Percentiles rank a stretch among this genome's conserved stretches.
Evolutionary conservation across 2,797 vertebrate genomes (phyloP).

Genomic region (Notolepis coatsorum): DNA sequence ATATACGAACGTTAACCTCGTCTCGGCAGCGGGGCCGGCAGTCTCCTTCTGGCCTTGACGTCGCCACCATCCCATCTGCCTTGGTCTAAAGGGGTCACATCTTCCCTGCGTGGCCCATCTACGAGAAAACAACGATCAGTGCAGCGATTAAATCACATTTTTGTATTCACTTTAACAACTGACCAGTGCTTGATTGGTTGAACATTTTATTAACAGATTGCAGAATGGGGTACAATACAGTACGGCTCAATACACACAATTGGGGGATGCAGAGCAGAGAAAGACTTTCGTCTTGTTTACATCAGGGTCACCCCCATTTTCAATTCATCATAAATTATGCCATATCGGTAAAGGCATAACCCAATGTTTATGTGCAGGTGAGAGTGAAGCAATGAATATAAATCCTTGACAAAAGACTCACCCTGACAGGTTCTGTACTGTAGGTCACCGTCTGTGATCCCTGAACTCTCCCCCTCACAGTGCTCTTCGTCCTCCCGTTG

Average conservation of each 20-base stretch:
- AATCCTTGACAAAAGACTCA: slow-evolving; percentile 37
- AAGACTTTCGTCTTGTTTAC: too few relatives aligned
- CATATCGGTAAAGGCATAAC: too few relatives aligned
- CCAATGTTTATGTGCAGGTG: too few relatives aligned
- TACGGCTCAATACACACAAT: too few relatives aligned
- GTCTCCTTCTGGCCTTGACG: slow-evolving; percentile 59
- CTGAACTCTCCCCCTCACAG: slow-evolving; percentile 33
- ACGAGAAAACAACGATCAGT: not conserved
- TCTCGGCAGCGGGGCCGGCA: slow-evolving; percentile 47
- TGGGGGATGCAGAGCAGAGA: too few relatives aligned
- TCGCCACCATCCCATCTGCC: slow-evolving; percentile 56
- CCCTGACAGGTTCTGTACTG: slow-evolving; percentile 69
- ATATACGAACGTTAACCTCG: slow-evolving; percentile 56
- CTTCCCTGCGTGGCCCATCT: slow-evolving; percentile 69
- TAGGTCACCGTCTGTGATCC: slow-evolving; percentile 36
- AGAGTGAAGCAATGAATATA: too few relatives aligned
- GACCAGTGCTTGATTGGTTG: too few relatives aligned
- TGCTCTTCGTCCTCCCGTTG: slow-evolving; percentile 29
- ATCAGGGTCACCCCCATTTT: too few relatives aligned
- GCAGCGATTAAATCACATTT: not conserved
- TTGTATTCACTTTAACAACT: too few relatives aligned
- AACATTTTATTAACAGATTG: too few relatives aligned
- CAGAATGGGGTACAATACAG: too few relatives aligned
- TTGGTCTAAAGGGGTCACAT: slow-evolving; percentile 41
- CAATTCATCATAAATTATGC: too few relatives aligned